Base-by-base conservation (phyloP, 2,888 invertebrate species). In the Schrankia costaestrigalis region DNA sequence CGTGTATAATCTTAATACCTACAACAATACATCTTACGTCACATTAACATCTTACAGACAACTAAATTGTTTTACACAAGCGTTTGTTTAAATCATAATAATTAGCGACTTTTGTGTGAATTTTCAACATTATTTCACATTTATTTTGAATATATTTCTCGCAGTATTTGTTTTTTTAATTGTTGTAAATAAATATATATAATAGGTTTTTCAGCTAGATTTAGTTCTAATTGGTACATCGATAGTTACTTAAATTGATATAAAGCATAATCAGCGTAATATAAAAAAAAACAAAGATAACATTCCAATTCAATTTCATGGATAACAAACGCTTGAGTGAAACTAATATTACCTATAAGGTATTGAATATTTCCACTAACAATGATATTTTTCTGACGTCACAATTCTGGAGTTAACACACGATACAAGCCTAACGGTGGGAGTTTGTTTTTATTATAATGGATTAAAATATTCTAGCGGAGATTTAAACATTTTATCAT, bases 11-110 rank as follows among this genome's bases (percentile, higher is more conserved):
- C 45, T 59, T 67, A 65, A 33, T 36, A 46, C 34, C 50, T 61
- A 69, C 30, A 53, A 58, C 50, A 61, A 56, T 54, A 59, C 46
- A 46, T 41, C 21, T 46, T 53, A 59, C 51, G 48, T 51, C 45
- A 49, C 51, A 56, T 46, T 49, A 54, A 60, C 50, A 57, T 44
- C 51, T 25, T 51, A 57, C 38, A 56, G 41, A 59, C 46, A 54
- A 47, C 36, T 52, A 48, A 31, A 40, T 47, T 35, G 29, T 26
- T 44, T 33, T 43, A 29, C 41, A 49, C 26, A 36, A 48, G 31
- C 36, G 31, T 39, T 26, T 6, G 6, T 23, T 34, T n/a, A n/a
- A n/a, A n/a, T n/a, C n/a, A n/a, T n/a, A n/a, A n/a, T n/a, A n/a
- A n/a, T n/a, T n/a, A n/a, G n/a, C n/a, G n/a, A n/a, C n/a, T n/a